phyloP scores from a whole-genome alignment of 2,113 vertebrate species.

The Microcebus tavaratra region DNA sequence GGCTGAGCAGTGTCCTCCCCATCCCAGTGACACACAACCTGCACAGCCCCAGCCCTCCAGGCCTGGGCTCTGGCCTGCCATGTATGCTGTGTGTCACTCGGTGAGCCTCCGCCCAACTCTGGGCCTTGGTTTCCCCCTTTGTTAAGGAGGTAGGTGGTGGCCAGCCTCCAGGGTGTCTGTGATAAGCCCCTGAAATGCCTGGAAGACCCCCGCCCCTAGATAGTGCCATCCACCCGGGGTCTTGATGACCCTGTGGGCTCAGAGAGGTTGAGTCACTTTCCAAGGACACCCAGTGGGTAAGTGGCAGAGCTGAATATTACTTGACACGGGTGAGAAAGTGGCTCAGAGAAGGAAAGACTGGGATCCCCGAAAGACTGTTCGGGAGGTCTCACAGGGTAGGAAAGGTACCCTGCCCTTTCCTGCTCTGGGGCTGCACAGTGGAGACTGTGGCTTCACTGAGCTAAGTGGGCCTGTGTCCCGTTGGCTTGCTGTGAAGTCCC shows the following conservation, averaged over 20 bases:
- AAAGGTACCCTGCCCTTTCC: rapidly evolving
- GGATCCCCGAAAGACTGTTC: neutral
- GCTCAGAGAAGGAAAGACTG: neutral
- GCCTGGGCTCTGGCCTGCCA: neutral
- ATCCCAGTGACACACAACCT: neutral
- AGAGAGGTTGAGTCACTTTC: neutral
- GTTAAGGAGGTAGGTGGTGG: neutral
- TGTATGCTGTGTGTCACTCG: rapidly evolving
- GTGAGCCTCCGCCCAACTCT: neutral
- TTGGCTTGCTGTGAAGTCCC: neutral
- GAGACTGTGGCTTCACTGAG: neutral
- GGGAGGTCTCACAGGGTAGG: rapidly evolving
- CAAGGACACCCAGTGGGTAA: neutral
- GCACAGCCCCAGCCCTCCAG: neutral
- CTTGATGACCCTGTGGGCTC: neutral
- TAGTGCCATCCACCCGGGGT: neutral
- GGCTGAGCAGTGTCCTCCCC: no score
- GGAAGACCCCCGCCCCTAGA: neutral
- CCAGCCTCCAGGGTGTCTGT: neutral
- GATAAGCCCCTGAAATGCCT: neutral
- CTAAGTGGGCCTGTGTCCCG: neutral
- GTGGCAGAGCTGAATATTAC: neutral
- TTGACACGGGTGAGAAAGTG: neutral
- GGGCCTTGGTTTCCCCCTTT: neutral
- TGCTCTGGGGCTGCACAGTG: neutral